A percentile compares a stretch with the other conserved stretches of the same genome.
Conservation (phyloP, 2,113 vertebrate species). For the Pachypanchax playfairii region DNA sequence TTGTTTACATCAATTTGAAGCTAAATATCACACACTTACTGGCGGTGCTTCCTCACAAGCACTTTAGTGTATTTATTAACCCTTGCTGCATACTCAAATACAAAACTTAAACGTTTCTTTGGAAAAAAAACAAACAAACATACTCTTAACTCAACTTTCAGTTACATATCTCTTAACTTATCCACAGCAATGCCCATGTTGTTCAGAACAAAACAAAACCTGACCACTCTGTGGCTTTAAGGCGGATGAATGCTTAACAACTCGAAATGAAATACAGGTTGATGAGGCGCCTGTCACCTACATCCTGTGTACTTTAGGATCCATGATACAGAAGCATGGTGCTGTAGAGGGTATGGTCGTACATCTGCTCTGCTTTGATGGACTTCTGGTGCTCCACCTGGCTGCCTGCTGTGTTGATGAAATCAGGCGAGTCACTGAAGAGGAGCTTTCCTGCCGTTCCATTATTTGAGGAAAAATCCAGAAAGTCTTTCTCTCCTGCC, state of each 20-base stretch:
- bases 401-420: slow-evolving; percentile 83
- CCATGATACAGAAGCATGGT: slow-evolving; percentile 90
- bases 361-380: slow-evolving; percentile 85
- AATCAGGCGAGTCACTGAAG: slow-evolving; percentile 86
- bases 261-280: slow-evolving; percentile 25
- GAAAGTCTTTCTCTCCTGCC: slow-evolving; percentile 58
- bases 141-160: background rate
- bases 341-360: slow-evolving; percentile 84
- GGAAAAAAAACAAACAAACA: slow-evolving; percentile 23
- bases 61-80: slow-evolving; percentile 15
- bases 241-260: slow-evolving; percentile 53
- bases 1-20: slow-evolving; percentile 29
- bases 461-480: slow-evolving; percentile 76
- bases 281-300: slow-evolving; percentile 7
- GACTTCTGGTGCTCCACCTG: slow-evolving; percentile 88
- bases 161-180: slow-evolving; percentile 13
- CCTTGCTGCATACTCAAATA: slow-evolving; percentile 34
- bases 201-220: slow-evolving; percentile 7
- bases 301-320: slow-evolving; percentile 75
- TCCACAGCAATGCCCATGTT: slow-evolving; percentile 22
- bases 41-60: slow-evolving; percentile 47
- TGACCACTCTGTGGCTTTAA: slow-evolving; percentile 57
- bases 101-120: slow-evolving; percentile 12
- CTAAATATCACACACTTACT: slow-evolving; percentile 32
- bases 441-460: slow-evolving; percentile 70